phyloP scores from a whole-genome alignment of 2,113 vertebrate genomes.

The Brachypteracias leptosomus region DNA sequence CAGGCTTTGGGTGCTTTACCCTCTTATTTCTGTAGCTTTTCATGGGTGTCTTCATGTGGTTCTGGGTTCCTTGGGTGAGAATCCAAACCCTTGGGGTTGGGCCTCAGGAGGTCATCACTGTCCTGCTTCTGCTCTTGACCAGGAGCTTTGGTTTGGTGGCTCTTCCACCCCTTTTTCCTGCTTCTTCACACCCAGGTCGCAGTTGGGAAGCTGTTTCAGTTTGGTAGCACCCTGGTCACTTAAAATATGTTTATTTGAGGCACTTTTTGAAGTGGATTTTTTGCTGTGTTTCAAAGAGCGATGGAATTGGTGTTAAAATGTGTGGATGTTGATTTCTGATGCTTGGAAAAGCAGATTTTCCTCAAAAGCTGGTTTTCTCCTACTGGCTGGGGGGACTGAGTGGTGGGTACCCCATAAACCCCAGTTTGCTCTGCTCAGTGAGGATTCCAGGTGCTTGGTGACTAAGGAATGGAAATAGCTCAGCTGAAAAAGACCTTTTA shows the following conservation, averaged over 20 bases:
- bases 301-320: rapidly evolving
- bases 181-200: rapidly evolving
- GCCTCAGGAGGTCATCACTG: rapidly evolving
- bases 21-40: not conserved
- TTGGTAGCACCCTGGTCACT: not conserved
- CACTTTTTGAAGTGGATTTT: rapidly evolving
- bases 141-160: not conserved
- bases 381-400: rapidly evolving
- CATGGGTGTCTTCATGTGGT: too few species aligned
- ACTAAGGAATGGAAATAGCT: not conserved
- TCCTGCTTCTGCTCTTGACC: not conserved
- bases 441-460: rapidly evolving
- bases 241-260: not conserved
- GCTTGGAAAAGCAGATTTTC: not conserved
- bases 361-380: not conserved
- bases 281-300: not conserved
- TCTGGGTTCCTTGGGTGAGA: too few species aligned
- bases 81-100: not conserved
- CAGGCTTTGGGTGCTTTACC: rapidly evolving
- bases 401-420: not conserved
- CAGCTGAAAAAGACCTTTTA: too few species aligned
- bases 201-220: not conserved
- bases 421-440: rapidly evolving
- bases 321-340: rapidly evolving
- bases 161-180: not conserved